Percentiles rank a stretch among this genome's conserved stretches.
Evolutionary conservation across 1,140 invertebrate genomes (phyloP).

Genomic region (Samia ricini): DNA sequence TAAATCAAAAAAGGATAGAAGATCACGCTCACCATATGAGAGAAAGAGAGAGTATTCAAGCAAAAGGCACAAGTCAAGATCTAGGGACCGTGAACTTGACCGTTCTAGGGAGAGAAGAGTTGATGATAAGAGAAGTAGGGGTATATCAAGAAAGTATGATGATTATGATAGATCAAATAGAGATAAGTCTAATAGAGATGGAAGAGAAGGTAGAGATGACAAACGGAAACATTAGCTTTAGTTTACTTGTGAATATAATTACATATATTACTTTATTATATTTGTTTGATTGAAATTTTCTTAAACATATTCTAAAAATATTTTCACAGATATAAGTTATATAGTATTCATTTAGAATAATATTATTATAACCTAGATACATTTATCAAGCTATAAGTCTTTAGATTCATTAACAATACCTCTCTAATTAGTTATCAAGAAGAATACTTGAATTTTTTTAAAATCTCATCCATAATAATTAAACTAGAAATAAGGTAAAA

Average conservation of each 20-base stretch:
- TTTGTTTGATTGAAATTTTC: neutral
- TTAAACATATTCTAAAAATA: neutral
- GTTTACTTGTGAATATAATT: constrained; percentile 3
- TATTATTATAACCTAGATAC: too few species aligned
- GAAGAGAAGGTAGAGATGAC: constrained; percentile 55
- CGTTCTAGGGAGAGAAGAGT: constrained; percentile 56
- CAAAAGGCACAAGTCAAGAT: constrained; percentile 68
- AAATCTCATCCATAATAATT: too few species aligned
- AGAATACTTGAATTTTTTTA: too few species aligned
- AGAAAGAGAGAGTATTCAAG: constrained; percentile 69
- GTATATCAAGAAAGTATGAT: constrained; percentile 69
- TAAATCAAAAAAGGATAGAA: constrained; percentile 67
- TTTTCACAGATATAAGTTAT: too few species aligned
- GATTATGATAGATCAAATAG: constrained; percentile 63
- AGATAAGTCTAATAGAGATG: constrained; percentile 52
- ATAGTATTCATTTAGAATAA: too few species aligned
- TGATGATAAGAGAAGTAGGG: constrained; percentile 56
- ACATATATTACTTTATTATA: neutral
- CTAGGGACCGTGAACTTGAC: constrained; percentile 60
- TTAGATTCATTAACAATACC: too few species aligned
- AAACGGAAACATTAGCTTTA: constrained; percentile 66
- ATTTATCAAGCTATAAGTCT: too few species aligned
- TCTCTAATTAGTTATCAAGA: too few species aligned
- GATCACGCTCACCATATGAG: constrained; percentile 73
- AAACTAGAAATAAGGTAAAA: too few species aligned